Conservation (phyloP, 2,113 vertebrate species). For the Nothoprocta pentlandii region DNA sequence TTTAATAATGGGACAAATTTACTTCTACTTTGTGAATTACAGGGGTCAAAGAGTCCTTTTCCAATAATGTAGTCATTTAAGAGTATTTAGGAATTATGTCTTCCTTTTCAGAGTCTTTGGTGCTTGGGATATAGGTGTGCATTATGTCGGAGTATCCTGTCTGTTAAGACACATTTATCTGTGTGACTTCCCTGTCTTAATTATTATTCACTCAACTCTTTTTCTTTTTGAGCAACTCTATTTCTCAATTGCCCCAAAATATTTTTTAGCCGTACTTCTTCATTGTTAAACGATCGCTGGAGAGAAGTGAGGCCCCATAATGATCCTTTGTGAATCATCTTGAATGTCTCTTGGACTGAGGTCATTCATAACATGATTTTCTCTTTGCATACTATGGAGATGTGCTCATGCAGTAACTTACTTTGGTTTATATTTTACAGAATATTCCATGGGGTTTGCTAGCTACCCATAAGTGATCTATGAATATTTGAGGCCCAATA, state of each 20-base stretch:
- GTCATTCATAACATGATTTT: neutral
- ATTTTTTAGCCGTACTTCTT: neutral
- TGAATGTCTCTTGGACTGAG: neutral
- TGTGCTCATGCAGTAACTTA: neutral
- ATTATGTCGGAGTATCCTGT: neutral
- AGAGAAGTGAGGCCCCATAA: neutral
- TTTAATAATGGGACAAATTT: conserved; percentile 48
- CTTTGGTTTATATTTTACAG: neutral
- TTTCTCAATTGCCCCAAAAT: neutral
- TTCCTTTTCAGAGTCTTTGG: neutral
- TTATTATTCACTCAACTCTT: neutral
- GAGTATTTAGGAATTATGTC: conserved; percentile 7
- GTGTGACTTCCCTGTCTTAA: neutral
- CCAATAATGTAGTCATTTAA: conserved; percentile 8
- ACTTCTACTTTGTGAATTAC: neutral
- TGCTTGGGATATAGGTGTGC: neutral
- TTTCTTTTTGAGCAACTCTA: too few relatives aligned
- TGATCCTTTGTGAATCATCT: neutral
- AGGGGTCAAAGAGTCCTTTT: conserved; percentile 8
- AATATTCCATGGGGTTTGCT: neutral
- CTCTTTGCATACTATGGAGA: neutral
- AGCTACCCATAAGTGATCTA: neutral
- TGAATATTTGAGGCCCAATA: neutral
- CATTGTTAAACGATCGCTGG: neutral
- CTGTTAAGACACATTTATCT: neutral